These are phyloP conservation scores for Dyspetes luteomarginatus DNA, from an alignment of 2,888 invertebrate species.

Conservation along the genomic window DNA sequence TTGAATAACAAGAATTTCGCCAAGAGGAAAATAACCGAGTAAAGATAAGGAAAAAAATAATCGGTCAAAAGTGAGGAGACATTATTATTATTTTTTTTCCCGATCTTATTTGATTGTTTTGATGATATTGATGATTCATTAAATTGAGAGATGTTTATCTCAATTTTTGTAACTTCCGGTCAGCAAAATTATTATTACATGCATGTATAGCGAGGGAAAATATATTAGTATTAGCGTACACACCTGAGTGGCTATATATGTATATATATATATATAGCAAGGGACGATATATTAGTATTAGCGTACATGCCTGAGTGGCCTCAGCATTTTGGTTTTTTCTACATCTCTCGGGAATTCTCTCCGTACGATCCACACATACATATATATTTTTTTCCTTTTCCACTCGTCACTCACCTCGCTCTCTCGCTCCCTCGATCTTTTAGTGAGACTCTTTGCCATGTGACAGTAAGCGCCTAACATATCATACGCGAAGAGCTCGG, in stretches of 20 bases:
- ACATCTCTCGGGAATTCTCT: constrained; percentile 24
- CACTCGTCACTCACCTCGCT: neutral
- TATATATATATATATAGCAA: neutral
- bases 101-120: neutral
- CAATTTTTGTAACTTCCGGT: constrained; percentile 17
- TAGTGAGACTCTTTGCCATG: constrained; percentile 33
- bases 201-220: neutral
- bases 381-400: neutral
- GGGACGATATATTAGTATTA: neutral
- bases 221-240: neutral
- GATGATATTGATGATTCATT: neutral
- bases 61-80: neutral
- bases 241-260: neutral
- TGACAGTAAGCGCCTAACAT: constrained; percentile 60
- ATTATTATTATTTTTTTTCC: neutral
- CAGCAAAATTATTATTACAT: constrained; percentile 9
- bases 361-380: neutral
- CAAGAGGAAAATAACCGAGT: no score
- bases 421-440: neutral
- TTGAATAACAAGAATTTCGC: constrained; percentile 1
- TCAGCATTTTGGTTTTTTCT: constrained; percentile 33
- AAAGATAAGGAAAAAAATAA: neutral
- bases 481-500: constrained; percentile 54
- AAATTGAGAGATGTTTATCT: neutral
- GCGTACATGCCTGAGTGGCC: constrained; percentile 25